Conservation (phyloP, 1,140 invertebrate species). For the Aphelenchoides fujianensis region DNA sequence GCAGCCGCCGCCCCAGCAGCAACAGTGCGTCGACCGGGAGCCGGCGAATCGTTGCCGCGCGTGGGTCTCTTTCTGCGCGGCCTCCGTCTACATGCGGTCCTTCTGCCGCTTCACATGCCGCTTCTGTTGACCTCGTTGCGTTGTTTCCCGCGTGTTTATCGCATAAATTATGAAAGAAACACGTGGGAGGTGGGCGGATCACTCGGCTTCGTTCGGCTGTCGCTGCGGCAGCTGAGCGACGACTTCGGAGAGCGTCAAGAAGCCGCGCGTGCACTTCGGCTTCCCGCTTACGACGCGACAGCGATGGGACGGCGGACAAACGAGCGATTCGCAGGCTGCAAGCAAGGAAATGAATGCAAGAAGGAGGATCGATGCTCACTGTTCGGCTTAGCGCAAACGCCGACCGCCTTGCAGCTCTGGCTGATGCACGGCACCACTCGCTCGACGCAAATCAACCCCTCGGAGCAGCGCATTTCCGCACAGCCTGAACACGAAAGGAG, state of each 20-base stretch:
- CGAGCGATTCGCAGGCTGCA: slow-evolving; percentile 35
- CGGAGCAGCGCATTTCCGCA: slow-evolving; percentile 11
- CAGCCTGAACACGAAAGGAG: slow-evolving; percentile 33
- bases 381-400: slow-evolving; percentile 31
- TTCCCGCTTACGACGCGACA: slow-evolving; percentile 16
- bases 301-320: slow-evolving; percentile 30
- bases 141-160: too few species aligned
- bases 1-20: too few species aligned
- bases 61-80: slow-evolving; percentile 38
- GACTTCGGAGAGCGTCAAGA: slow-evolving; percentile 34
- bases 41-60: background rate
- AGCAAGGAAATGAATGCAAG: slow-evolving; percentile 4
- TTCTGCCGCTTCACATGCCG: too few species aligned
- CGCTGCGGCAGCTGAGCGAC: slow-evolving; percentile 12
- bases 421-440: slow-evolving; percentile 26
- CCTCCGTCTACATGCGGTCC: slow-evolving; percentile 36
- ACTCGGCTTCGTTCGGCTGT: background rate
- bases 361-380: slow-evolving; percentile 21
- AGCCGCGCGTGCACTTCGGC: slow-evolving; percentile 33
- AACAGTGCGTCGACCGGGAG: slow-evolving; percentile 31
- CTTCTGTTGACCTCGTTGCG: too few species aligned
- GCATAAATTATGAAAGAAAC: too few species aligned
- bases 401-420: slow-evolving; percentile 28
- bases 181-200: too few species aligned
- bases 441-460: slow-evolving; percentile 34